Conservation (phyloP, 2,888 invertebrate species). For the Drosophila pseudotalamancana region DNA sequence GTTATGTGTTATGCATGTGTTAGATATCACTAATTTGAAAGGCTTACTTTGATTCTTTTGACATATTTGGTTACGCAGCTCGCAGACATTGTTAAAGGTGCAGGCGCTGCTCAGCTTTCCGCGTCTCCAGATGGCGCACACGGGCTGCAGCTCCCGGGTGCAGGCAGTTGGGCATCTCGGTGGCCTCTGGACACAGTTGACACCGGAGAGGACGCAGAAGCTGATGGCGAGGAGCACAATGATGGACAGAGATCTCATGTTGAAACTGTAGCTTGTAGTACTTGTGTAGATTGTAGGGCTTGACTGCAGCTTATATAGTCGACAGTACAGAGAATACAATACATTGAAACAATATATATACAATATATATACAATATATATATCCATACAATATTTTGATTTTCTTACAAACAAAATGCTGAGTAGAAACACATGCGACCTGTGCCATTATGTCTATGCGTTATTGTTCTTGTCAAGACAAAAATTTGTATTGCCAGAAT, state of each 20-base stretch:
- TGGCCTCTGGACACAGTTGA: too few species aligned
- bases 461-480: not conserved
- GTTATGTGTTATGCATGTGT: too few species aligned
- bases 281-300: not conserved
- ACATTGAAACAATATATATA: too few species aligned
- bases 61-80: not conserved
- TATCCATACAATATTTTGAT: not conserved
- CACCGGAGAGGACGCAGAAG: not conserved
- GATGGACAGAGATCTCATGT: constrained; percentile 27
- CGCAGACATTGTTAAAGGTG: constrained; percentile 35
- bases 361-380: too few species aligned
- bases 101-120: constrained; percentile 7
- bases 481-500: constrained; percentile 7
- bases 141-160: not conserved
- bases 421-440: constrained; percentile 2
- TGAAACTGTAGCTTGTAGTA: not conserved
- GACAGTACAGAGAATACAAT: not conserved
- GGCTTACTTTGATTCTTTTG: not conserved
- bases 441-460: not conserved
- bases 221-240: not conserved
- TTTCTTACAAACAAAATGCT: not conserved
- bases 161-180: not conserved
- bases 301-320: constrained; percentile 31
- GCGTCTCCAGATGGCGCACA: constrained; percentile 22
- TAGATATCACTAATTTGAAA: too few species aligned